Percentiles rank a stretch among this genome's conserved stretches.
These are phyloP conservation scores for Propithecus deckenii DNA, from an alignment of 2,797 vertebrate genomes.

Conservation along the genomic window DNA sequence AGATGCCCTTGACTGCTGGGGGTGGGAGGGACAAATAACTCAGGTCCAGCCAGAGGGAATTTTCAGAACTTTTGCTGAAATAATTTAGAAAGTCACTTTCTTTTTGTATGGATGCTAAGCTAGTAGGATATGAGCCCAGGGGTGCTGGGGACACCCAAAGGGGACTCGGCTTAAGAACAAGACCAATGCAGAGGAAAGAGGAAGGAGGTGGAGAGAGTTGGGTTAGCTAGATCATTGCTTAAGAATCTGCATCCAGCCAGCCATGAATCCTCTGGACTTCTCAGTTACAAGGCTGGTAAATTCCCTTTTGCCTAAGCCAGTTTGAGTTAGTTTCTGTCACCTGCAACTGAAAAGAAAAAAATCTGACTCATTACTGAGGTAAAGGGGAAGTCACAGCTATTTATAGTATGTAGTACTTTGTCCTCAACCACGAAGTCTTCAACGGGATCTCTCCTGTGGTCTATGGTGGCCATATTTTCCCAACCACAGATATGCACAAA, in stretches of 20 bases:
- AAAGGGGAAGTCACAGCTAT: background rate
- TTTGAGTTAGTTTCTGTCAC: constrained; percentile 24
- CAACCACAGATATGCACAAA: background rate
- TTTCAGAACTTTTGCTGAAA: background rate
- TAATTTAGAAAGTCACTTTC: background rate
- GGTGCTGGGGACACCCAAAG: background rate
- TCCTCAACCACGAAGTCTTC: background rate
- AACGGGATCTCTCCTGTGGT: background rate
- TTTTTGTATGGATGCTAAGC: background rate
- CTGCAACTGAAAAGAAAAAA: constrained; percentile 6
- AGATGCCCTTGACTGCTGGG: background rate
- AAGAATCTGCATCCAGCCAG: background rate
- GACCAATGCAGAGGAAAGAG: background rate
- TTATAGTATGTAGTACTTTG: background rate
- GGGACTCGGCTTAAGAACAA: background rate
- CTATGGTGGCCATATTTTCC: background rate
- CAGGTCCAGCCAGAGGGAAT: background rate
- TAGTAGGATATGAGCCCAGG: background rate
- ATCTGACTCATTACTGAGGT: constrained; percentile 31
- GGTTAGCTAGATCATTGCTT: background rate
- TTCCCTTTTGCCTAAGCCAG: background rate
- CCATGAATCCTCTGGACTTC: background rate
- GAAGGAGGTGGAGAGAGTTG: background rate
- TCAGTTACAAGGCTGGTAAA: background rate
- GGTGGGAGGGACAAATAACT: background rate